These are phyloP conservation scores for Listronotus bonariensis DNA, from an alignment of 1,140 invertebrate species.

Conservation along the genomic window DNA sequence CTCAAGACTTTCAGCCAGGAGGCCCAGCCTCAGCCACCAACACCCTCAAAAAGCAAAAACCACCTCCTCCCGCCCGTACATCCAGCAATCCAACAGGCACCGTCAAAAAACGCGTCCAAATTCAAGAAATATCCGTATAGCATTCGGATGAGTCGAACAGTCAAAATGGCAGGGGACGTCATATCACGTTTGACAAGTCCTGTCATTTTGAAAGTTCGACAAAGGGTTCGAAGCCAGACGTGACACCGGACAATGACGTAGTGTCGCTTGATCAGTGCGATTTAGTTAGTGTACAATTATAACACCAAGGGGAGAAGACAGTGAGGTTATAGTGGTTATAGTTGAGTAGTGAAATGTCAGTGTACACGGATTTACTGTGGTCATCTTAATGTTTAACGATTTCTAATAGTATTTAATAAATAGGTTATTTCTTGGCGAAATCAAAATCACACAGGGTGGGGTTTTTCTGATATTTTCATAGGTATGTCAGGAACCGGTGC, in stretches of 20 bases:
- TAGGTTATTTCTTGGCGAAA: no score
- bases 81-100: constrained; percentile 51
- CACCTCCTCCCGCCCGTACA: constrained; percentile 43
- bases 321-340: constrained; percentile 22
- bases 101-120: constrained; percentile 68
- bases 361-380: no score
- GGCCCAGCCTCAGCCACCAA: constrained; percentile 41
- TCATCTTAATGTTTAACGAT: no score
- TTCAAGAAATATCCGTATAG: constrained; percentile 71
- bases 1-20: constrained; percentile 10
- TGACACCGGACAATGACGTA: constrained; percentile 42
- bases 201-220: constrained; percentile 31
- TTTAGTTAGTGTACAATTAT: constrained; percentile 53
- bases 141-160: constrained; percentile 44
- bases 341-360: constrained; percentile 2
- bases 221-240: constrained; percentile 39
- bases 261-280: constrained; percentile 44
- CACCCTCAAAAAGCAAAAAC: constrained; percentile 47
- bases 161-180: constrained; percentile 23
- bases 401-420: no score
- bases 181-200: constrained; percentile 20
- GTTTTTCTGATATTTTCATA: no score
- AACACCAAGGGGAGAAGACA: constrained; percentile 34
- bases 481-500: no score
- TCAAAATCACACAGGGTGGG: no score